These are phyloP conservation scores for Chlorops oryzae DNA, from an alignment of 1,140 invertebrate genomes.

Conservation along the genomic window DNA sequence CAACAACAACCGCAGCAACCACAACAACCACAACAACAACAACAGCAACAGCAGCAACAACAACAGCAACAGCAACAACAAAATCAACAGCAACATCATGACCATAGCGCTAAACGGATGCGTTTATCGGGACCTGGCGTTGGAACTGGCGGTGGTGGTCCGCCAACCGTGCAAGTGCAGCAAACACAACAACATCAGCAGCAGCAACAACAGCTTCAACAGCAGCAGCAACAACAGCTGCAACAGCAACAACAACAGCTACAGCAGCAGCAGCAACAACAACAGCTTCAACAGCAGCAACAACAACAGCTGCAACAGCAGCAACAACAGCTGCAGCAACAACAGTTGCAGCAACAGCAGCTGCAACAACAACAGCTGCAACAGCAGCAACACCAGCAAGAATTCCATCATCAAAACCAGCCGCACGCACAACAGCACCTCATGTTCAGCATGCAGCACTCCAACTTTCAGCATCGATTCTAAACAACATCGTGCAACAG, in stretches of 20 bases:
- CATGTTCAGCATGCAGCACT: constrained; percentile 59
- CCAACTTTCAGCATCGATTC: constrained; percentile 60
- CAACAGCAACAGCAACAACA: constrained; percentile 43
- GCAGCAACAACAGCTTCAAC: constrained; percentile 49
- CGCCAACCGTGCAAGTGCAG: constrained; percentile 44
- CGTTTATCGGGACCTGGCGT: constrained; percentile 29
- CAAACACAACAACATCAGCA: constrained; percentile 57
- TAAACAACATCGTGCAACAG: no score
- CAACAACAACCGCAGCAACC: constrained; percentile 33
- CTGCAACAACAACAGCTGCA: no score
- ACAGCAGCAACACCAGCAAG: constrained; percentile 50
- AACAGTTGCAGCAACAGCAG: constrained; percentile 52
- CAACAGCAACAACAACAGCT: constrained; percentile 51
- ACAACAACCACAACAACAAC: constrained; percentile 11
- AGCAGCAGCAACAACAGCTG: constrained; percentile 50
- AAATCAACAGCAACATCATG: constrained; percentile 39
- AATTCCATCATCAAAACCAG: constrained; percentile 49
- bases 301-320: constrained; percentile 50
- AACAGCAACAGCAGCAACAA: constrained; percentile 34
- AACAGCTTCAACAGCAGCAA: constrained; percentile 52
- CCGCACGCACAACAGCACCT: constrained; percentile 54
- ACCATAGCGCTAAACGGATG: constrained; percentile 28
- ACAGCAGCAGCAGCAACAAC: constrained; percentile 42
- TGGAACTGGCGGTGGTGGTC: constrained; percentile 10
- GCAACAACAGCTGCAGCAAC: constrained; percentile 52